phyloP scores from a whole-genome alignment of 2,113 vertebrate species.

The Emydura subglobosa region DNA sequence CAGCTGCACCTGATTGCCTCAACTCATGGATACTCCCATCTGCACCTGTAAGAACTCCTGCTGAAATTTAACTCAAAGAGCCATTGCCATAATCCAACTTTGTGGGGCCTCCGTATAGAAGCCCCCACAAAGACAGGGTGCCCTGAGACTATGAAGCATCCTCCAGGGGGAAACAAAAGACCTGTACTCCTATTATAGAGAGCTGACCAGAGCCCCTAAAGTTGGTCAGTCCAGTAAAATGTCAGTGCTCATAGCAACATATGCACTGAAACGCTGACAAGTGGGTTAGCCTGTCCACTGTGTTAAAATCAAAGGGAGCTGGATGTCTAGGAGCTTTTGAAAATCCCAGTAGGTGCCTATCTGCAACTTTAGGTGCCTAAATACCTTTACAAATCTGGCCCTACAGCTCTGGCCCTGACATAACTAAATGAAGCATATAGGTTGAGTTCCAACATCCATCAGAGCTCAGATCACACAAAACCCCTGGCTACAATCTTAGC shows the following conservation, averaged over 20 bases:
- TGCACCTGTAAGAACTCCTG: slow-evolving; percentile 14
- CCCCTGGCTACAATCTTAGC: neutral
- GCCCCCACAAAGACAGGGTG: neutral
- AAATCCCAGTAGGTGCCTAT: neutral
- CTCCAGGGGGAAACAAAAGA: neutral
- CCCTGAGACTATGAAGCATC: neutral
- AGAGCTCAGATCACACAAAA: neutral
- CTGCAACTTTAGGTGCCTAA: neutral
- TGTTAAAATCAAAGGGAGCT: neutral
- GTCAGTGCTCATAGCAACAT: neutral
- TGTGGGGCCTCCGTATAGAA: neutral
- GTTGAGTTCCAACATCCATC: neutral
- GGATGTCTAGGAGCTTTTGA: neutral
- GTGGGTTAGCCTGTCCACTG: neutral
- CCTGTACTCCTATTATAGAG: neutral
- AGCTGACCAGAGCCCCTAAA: neutral
- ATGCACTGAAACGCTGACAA: neutral
- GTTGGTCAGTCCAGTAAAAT: neutral
- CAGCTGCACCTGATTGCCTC: slow-evolving; percentile 19
- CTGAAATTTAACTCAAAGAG: neutral
- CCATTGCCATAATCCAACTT: neutral
- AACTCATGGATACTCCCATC: neutral
- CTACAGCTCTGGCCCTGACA: neutral
- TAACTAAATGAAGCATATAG: neutral
- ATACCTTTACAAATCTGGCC: neutral